Conservation (phyloP, 2,888 invertebrate species). For the Chouioia cunea region DNA sequence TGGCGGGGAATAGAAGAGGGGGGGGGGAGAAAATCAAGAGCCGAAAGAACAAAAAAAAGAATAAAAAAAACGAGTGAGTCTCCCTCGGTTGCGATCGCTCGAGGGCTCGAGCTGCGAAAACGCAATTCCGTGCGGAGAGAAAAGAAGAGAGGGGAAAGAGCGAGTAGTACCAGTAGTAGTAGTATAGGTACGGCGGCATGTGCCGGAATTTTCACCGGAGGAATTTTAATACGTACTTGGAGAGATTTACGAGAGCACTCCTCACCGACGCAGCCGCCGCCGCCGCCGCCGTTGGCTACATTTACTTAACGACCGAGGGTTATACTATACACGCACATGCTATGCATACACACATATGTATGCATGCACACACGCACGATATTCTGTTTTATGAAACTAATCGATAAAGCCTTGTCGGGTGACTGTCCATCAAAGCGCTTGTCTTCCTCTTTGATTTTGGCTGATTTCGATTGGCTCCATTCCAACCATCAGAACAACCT, state of each 20-base stretch:
- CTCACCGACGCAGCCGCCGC: constrained; percentile 30
- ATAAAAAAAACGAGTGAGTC: neutral
- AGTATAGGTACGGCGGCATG: constrained; percentile 6
- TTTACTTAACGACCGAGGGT: constrained; percentile 49
- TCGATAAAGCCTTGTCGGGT: neutral
- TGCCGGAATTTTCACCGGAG: constrained; percentile 49
- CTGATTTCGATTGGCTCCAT: constrained; percentile 35
- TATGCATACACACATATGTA: constrained; percentile 22
- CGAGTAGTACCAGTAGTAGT: too few species aligned
- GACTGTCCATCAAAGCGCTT: constrained; percentile 23
- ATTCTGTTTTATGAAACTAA: constrained; percentile 38
- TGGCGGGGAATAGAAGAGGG: neutral
- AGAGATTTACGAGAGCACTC: constrained; percentile 52
- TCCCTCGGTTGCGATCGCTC: constrained; percentile 7
- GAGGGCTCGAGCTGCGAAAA: constrained; percentile 44
- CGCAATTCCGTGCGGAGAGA: constrained; percentile 45
- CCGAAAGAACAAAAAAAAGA: constrained; percentile 3
- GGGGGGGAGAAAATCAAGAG: neutral
- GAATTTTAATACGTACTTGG: constrained; percentile 54
- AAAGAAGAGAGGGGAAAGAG: neutral
- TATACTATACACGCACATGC: constrained; percentile 16
- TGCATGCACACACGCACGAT: constrained; percentile 5
- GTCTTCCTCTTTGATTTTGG: constrained; percentile 37
- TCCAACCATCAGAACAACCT: constrained; percentile 1
- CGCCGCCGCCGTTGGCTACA: constrained; percentile 36